phyloP scores from a whole-genome alignment of 2,888 invertebrate species.

The Lysandra bellargus region DNA sequence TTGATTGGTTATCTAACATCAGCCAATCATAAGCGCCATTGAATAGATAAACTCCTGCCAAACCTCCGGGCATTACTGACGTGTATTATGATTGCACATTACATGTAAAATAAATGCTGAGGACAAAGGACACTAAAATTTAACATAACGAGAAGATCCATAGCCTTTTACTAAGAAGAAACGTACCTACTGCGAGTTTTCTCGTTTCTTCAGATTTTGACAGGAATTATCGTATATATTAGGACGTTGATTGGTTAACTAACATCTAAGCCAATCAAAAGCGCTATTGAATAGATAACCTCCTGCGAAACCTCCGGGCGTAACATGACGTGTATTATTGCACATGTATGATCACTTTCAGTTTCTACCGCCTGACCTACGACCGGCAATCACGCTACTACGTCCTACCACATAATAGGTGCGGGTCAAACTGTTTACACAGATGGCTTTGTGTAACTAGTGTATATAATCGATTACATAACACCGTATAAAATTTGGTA shows the following conservation, averaged over 20 bases:
- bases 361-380: conserved; percentile 9
- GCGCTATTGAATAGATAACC: too few species aligned
- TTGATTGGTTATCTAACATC: too few species aligned
- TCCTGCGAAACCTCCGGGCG: background rate
- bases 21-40: too few species aligned
- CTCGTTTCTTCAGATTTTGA: too few species aligned
- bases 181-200: too few species aligned
- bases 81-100: background rate
- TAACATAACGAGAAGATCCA: too few species aligned
- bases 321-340: background rate
- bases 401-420: background rate
- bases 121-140: too few species aligned
- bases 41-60: background rate
- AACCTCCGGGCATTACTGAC: background rate
- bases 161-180: too few species aligned
- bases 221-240: too few species aligned
- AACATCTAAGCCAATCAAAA: too few species aligned
- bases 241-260: too few species aligned
- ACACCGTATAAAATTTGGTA: background rate
- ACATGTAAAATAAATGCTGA: too few species aligned
- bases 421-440: conserved; percentile 1
- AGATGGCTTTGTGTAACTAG: background rate
- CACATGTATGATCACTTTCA: conserved; percentile 11
- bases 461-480: background rate
- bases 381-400: conserved; percentile 13